Evolutionary conservation across 2,888 invertebrate species (phyloP).

Genomic region (Tenthredo amoena): DNA sequence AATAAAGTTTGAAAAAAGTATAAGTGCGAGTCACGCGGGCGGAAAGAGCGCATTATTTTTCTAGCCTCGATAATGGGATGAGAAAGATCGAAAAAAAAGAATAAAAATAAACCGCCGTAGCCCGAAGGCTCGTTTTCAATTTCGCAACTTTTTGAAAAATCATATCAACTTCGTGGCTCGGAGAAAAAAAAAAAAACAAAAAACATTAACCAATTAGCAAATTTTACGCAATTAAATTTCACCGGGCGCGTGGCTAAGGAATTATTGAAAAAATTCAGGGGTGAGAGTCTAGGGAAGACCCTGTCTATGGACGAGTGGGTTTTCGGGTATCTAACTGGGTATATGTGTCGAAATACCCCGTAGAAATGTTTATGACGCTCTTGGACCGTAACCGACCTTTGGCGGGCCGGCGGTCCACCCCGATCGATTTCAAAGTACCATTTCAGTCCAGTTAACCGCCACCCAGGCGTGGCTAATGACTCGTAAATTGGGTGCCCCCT

Average conservation of each 20-base stretch:
- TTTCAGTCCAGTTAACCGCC: conserved; percentile 58
- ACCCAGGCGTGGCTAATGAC: conserved; percentile 66
- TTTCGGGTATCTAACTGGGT: not conserved
- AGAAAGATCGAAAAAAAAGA: not conserved
- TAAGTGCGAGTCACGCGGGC: conserved; percentile 42
- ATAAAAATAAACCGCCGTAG: not conserved
- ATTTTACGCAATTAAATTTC: not conserved
- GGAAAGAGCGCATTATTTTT: conserved; percentile 42
- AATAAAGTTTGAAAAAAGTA: conserved; percentile 9
- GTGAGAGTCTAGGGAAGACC: not conserved
- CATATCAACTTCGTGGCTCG: not conserved
- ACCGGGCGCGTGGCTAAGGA: not conserved
- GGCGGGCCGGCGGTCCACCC: conserved; percentile 43
- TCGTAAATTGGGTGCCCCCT: conserved; percentile 64
- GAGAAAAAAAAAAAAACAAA: not conserved
- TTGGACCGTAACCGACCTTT: conserved; percentile 50
- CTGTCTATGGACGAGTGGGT: not conserved
- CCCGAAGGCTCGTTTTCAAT: not conserved
- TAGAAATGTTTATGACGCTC: conserved; percentile 45
- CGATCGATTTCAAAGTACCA: conserved; percentile 52
- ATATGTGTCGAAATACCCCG: conserved; percentile 25
- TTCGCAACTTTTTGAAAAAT: not conserved
- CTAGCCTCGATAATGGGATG: not conserved
- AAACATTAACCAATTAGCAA: not conserved
- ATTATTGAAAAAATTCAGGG: not conserved